Conservation (phyloP, 2,888 invertebrate species). For the Drosophila barbarae region DNA sequence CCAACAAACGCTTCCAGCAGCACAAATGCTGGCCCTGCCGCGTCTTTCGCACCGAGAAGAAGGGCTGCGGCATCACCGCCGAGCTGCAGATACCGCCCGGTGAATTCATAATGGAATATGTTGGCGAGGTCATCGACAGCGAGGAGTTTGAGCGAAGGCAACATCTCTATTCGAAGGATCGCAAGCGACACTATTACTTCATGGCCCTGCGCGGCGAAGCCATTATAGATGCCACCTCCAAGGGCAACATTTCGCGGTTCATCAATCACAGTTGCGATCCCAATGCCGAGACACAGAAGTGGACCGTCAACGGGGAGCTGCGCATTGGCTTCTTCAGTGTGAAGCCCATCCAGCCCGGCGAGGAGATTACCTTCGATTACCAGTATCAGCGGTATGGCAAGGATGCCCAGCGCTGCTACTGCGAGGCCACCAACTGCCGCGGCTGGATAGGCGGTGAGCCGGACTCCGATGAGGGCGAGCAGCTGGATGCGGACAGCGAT, state of each 20-base stretch:
- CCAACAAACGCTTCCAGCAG: conserved; percentile 96
- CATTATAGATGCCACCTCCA: conserved; percentile 96
- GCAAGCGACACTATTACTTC: conserved; percentile 96
- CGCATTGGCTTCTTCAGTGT: conserved; percentile 98
- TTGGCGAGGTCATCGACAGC: conserved; percentile 96
- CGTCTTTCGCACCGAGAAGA: conserved; percentile 94
- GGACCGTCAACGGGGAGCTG: conserved; percentile 95
- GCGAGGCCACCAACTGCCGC: conserved; percentile 92
- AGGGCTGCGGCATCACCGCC: conserved; percentile 93
- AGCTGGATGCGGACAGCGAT: conserved; percentile 75
- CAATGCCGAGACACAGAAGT: conserved; percentile 98
- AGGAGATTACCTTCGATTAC: conserved; percentile 99
- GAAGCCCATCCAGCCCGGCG: conserved; percentile 88
- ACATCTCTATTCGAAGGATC: conserved; percentile 92
- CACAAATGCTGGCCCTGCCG: conserved; percentile 90
- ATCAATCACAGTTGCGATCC: conserved; percentile 99
- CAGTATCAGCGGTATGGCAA: conserved; percentile 98
- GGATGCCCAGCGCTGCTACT: conserved; percentile 97
- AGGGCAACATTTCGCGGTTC: conserved; percentile 97
- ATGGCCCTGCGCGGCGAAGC: conserved; percentile 97
- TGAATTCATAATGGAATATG: conserved; percentile 98
- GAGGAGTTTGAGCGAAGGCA: conserved; percentile 93
- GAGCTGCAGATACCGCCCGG: conserved; percentile 81
- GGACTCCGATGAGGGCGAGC: conserved; percentile 84
- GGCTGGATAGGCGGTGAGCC: conserved; percentile 97